Percentiles rank a stretch among this genome's conserved stretches.
Conservation (phyloP, 2,888 invertebrate genomes). For the Ectemnius continuus region DNA sequence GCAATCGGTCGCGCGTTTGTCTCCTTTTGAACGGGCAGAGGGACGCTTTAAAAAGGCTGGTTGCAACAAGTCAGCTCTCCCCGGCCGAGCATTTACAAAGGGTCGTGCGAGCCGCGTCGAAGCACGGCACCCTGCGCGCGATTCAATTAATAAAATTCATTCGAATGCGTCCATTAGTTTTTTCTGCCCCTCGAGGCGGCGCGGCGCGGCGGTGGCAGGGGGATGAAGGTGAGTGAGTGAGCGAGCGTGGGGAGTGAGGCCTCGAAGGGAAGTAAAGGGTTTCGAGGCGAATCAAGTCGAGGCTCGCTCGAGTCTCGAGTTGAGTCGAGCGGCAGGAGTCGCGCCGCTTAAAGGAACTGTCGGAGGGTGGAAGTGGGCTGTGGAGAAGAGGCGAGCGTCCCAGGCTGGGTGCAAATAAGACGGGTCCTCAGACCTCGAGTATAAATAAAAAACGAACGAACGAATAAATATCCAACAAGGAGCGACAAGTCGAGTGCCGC, state of each 20-base stretch:
- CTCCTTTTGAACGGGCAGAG: conserved; percentile 41
- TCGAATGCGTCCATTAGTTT: conserved; percentile 74
- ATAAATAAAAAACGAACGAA: conserved; percentile 76
- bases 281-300: conserved; percentile 62
- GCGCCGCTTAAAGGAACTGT: conserved; percentile 69
- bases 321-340: conserved; percentile 58
- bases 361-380: conserved; percentile 62
- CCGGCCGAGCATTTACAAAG: conserved; percentile 45
- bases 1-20: conserved; percentile 56
- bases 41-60: conserved; percentile 56
- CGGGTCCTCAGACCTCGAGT: conserved; percentile 71
- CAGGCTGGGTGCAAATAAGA: conserved; percentile 70
- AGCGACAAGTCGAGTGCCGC: conserved; percentile 72
- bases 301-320: conserved; percentile 36
- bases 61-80: conserved; percentile 66
- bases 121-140: conserved; percentile 64
- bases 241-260: conserved; percentile 4
- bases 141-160: conserved; percentile 77
- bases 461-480: conserved; percentile 76
- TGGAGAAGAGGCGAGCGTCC: conserved; percentile 47
- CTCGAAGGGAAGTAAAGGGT: conserved; percentile 66
- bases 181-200: conserved; percentile 50
- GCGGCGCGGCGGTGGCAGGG: conserved; percentile 2
- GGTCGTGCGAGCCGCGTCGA: conserved; percentile 59
- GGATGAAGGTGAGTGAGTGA: conserved; percentile 57